These are phyloP conservation scores for Columba guinea DNA, from an alignment of 2,797 vertebrate species.

Conservation along the genomic window DNA sequence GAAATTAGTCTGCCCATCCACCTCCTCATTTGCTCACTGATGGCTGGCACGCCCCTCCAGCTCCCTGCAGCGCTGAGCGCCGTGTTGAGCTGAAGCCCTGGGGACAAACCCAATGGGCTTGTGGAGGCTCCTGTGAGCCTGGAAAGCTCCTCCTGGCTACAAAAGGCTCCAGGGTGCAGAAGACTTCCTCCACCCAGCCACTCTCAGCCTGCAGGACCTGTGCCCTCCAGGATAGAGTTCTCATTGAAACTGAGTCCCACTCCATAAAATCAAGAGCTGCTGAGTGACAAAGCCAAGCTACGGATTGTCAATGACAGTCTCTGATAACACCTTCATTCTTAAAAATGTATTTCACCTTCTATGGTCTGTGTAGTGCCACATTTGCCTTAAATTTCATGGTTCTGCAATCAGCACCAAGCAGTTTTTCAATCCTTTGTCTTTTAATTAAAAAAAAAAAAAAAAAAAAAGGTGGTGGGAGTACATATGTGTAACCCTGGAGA, in stretches of 20 bases:
- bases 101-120: background rate
- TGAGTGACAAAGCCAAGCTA: background rate
- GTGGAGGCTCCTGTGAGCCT: background rate
- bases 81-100: background rate
- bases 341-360: background rate
- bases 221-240: background rate
- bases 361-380: background rate
- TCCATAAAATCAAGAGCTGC: background rate
- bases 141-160: background rate
- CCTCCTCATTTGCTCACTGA: too few species aligned
- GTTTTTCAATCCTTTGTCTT: background rate
- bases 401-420: background rate
- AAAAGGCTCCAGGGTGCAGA: background rate
- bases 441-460: background rate
- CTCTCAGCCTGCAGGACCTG: background rate
- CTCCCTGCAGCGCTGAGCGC: rapidly evolving
- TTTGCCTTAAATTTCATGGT: background rate
- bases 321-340: background rate
- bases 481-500: background rate
- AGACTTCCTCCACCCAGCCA: background rate
- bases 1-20: background rate
- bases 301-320: background rate
- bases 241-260: background rate
- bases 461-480: background rate
- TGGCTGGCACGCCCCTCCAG: background rate